phyloP scores from a whole-genome alignment of 2,888 invertebrate genomes.

The Sphaerophoria taeniata region DNA sequence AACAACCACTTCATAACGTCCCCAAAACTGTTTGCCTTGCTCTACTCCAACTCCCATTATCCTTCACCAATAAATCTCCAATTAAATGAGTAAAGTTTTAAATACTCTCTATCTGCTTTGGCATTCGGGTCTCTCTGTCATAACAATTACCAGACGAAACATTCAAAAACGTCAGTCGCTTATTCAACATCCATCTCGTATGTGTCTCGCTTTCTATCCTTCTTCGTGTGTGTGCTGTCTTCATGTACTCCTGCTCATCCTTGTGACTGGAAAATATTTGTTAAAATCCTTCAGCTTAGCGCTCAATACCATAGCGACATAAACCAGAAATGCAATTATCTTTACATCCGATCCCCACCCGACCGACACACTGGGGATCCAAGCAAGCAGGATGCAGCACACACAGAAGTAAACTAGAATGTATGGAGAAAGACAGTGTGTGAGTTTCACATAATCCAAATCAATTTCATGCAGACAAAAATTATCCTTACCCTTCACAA shows the following conservation, averaged over 20 bases:
- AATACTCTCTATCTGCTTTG: slow-evolving; percentile 52
- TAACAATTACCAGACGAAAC: slow-evolving; percentile 71
- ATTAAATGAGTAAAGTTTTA: slow-evolving; percentile 71
- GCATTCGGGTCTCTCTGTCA: slow-evolving; percentile 57
- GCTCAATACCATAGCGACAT: slow-evolving; percentile 70
- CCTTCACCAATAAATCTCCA: slow-evolving; percentile 67
- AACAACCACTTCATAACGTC: slow-evolving; percentile 2
- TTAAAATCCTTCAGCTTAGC: slow-evolving; percentile 72
- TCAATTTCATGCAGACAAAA: slow-evolving; percentile 72
- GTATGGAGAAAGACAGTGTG: background rate
- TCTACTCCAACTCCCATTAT: slow-evolving; percentile 46
- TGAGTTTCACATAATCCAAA: slow-evolving; percentile 69
- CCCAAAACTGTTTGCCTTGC: background rate
- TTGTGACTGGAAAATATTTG: slow-evolving; percentile 51
- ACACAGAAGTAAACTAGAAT: slow-evolving; percentile 1
- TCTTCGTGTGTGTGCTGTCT: slow-evolving; percentile 1
- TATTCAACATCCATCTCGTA: slow-evolving; percentile 20
- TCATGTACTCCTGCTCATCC: slow-evolving; percentile 31
- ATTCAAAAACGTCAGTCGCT: slow-evolving; percentile 68
- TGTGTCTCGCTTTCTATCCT: background rate
- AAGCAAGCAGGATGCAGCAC: slow-evolving; percentile 5
- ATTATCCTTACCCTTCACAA: slow-evolving; percentile 31
- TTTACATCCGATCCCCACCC: slow-evolving; percentile 32
- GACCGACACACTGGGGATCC: background rate
- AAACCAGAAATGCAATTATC: slow-evolving; percentile 74